Percentiles rank a stretch among this genome's conserved stretches.
Evolutionary conservation across 1,140 invertebrate genomes (phyloP).

Genomic region (Euwallacea similis): DNA sequence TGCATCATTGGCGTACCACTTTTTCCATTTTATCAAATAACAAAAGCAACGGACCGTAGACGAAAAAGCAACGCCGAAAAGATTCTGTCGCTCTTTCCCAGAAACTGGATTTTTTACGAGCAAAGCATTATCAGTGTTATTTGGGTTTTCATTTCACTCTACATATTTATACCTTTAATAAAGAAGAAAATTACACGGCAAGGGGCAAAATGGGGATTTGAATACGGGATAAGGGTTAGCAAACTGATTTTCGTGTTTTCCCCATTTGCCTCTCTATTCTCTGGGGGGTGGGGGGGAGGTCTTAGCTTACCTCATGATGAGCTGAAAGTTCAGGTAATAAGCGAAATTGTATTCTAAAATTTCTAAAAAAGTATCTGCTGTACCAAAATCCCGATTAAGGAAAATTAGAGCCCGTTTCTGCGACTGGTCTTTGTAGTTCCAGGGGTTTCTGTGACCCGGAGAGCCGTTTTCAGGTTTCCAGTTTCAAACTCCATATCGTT

Average conservation of each 20-base stretch:
- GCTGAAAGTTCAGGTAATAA: no score
- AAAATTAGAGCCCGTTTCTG: not conserved
- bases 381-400: not conserved
- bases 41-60: no score
- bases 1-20: not conserved
- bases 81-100: constrained; percentile 5
- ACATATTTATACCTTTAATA: constrained; percentile 48
- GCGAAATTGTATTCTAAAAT: no score
- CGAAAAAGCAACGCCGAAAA: no score
- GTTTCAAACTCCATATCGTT: constrained; percentile 19
- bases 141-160: constrained; percentile 44
- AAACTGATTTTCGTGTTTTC: constrained; percentile 15
- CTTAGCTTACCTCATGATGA: no score
- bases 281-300: no score
- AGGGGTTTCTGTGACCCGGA: not conserved
- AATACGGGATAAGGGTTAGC: constrained; percentile 14
- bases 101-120: constrained; percentile 35
- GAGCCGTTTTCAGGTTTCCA: not conserved
- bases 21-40: no score
- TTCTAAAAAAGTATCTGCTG: not conserved
- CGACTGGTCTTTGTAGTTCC: not conserved
- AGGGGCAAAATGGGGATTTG: constrained; percentile 32
- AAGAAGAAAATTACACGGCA: constrained; percentile 44
- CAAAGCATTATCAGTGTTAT: constrained; percentile 44
- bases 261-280: no score